Percentiles rank a stretch among this genome's conserved stretches.
phyloP scores from a whole-genome alignment of 1,140 invertebrate genomes.

The Brachionus calyciflorus region DNA sequence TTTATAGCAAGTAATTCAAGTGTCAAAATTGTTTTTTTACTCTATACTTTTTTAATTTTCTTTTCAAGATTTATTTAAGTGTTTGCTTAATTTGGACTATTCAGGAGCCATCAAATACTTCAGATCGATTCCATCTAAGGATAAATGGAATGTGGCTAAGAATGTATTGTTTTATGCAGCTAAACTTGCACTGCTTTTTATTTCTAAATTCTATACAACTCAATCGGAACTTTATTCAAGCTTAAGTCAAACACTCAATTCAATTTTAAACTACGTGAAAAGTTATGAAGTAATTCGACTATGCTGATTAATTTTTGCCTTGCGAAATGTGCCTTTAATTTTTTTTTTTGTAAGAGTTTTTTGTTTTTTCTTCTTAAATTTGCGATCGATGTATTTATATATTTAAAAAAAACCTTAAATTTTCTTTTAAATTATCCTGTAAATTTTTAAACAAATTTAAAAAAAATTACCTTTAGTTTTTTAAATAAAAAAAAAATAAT shows the following conservation, averaged over 20 bases:
- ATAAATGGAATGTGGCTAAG: conserved; percentile 9
- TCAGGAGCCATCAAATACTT: neutral
- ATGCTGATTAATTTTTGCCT: too few species aligned
- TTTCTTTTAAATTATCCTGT: too few species aligned
- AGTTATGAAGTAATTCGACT: too few species aligned
- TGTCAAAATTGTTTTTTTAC: neutral
- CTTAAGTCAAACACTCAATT: neutral
- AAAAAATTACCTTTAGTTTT: too few species aligned
- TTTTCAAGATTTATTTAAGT: conserved; percentile 6
- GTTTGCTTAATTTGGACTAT: conserved; percentile 5
- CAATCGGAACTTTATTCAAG: neutral
- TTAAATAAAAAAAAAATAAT: too few species aligned
- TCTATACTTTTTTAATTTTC: too few species aligned
- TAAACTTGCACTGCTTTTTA: neutral
- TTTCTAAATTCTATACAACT: neutral
- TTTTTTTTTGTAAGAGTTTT: too few species aligned
- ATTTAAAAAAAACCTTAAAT: too few species aligned
- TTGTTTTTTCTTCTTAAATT: too few species aligned
- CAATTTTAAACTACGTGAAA: conserved; percentile 8
- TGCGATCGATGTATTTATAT: too few species aligned
- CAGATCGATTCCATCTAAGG: neutral
- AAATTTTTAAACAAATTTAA: too few species aligned
- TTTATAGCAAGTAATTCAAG: neutral
- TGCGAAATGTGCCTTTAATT: too few species aligned
- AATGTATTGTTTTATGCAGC: conserved; percentile 5